A percentile compares a stretch with the other conserved stretches of the same genome.
phyloP scores from a whole-genome alignment of 2,113 vertebrate species.

The Tursiops truncatus region DNA sequence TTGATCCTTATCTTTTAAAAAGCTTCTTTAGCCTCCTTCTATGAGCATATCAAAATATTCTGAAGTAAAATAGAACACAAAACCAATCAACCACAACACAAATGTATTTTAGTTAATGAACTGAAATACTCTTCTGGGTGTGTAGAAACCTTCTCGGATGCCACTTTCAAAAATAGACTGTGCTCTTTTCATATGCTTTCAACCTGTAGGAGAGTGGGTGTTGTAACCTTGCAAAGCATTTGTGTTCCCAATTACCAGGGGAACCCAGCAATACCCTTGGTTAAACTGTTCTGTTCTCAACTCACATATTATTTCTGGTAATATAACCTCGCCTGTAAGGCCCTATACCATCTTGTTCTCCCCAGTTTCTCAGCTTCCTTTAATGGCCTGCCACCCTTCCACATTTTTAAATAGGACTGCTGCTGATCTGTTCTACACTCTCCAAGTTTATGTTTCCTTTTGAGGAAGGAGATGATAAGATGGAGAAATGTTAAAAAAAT shows the following conservation, averaged over 20 bases:
- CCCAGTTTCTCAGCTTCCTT: background rate
- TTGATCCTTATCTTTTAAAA: background rate
- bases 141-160: background rate
- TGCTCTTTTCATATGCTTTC: constrained; percentile 7
- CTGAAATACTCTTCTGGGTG: background rate
- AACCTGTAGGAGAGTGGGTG: background rate
- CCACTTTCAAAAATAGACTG: background rate
- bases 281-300: constrained; percentile 14
- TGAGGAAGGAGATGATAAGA: constrained; percentile 28
- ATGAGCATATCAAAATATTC: background rate
- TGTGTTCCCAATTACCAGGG: constrained; percentile 1
- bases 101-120: constrained; percentile 21
- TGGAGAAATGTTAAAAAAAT: constrained; percentile 18
- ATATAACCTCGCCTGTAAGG: constrained; percentile 5
- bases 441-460: constrained; percentile 46
- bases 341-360: background rate
- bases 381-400: background rate
- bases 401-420: constrained; percentile 33
- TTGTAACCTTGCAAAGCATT: background rate
- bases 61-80: constrained; percentile 3
- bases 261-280: background rate
- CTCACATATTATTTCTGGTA: constrained; percentile 42
- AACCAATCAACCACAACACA: background rate
- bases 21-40: background rate
- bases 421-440: constrained; percentile 40